phyloP scores from a whole-genome alignment of 2,888 invertebrate species.

The Agrochola lychnidis region DNA sequence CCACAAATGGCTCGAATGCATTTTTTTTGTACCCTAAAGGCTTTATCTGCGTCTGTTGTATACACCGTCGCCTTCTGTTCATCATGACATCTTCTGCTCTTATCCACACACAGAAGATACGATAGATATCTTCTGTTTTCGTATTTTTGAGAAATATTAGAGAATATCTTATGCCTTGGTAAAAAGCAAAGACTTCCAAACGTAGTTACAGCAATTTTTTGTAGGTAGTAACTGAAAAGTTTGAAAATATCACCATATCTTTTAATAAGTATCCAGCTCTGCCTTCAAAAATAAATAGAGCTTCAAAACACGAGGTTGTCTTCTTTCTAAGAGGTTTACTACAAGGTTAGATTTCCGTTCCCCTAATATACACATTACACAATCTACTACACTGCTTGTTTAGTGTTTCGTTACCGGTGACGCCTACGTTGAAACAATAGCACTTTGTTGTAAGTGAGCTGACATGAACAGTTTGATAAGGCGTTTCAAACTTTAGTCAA shows the following conservation, averaged over 20 bases:
- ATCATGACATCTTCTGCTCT: neutral
- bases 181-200: neutral
- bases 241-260: neutral
- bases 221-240: neutral
- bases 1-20: too few species aligned
- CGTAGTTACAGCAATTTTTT: neutral
- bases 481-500: constrained; percentile 19
- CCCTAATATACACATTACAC: neutral
- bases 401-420: neutral
- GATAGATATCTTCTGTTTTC: neutral
- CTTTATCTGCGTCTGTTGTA: too few species aligned
- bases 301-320: neutral
- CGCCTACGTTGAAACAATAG: constrained; percentile 43
- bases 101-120: too few species aligned
- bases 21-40: too few species aligned
- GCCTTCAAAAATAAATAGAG: neutral
- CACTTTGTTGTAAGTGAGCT: constrained; percentile 15
- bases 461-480: constrained; percentile 1
- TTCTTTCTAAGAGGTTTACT: neutral
- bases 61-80: neutral
- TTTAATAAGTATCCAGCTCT: neutral
- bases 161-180: neutral
- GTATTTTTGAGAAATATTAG: neutral
- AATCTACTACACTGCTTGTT: neutral
- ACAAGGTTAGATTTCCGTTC: neutral